Conservation (phyloP, 2,113 vertebrate genomes). For the Phyllostomus hastatus region DNA sequence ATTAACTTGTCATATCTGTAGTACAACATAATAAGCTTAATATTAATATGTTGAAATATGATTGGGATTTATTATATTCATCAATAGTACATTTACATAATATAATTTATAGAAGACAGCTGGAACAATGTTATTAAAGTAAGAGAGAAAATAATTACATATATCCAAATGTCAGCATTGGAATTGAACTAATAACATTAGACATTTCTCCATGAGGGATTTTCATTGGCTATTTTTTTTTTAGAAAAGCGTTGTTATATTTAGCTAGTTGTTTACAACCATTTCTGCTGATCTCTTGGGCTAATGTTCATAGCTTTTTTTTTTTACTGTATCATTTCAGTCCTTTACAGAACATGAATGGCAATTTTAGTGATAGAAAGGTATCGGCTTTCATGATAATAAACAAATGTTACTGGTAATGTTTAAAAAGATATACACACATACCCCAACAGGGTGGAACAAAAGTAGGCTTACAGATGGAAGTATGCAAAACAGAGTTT, state of each 20-base stretch:
- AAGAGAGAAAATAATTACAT: background rate
- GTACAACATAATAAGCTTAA: background rate
- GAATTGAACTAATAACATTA: background rate
- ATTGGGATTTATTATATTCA: slow-evolving; percentile 14
- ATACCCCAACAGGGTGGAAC: background rate
- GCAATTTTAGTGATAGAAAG: background rate
- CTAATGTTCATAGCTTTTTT: background rate
- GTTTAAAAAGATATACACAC: background rate
- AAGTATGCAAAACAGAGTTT: background rate
- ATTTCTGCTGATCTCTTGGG: background rate
- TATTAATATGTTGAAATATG: slow-evolving; percentile 8
- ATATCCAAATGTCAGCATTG: background rate
- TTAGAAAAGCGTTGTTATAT: background rate
- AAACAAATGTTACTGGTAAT: background rate
- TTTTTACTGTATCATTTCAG: background rate
- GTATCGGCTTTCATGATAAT: background rate
- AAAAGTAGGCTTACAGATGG: background rate
- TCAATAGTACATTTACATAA: background rate
- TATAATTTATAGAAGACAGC: background rate
- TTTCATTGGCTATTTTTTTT: background rate
- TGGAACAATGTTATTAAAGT: background rate
- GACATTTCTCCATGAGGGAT: background rate
- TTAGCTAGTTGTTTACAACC: background rate
- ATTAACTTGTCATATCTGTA: slow-evolving; percentile 39
- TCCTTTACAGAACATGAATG: background rate